These are phyloP conservation scores for Geodia barretti DNA, from an alignment of 37 sponge, comb jelly and placozoan genomes.

Conservation along the genomic window DNA sequence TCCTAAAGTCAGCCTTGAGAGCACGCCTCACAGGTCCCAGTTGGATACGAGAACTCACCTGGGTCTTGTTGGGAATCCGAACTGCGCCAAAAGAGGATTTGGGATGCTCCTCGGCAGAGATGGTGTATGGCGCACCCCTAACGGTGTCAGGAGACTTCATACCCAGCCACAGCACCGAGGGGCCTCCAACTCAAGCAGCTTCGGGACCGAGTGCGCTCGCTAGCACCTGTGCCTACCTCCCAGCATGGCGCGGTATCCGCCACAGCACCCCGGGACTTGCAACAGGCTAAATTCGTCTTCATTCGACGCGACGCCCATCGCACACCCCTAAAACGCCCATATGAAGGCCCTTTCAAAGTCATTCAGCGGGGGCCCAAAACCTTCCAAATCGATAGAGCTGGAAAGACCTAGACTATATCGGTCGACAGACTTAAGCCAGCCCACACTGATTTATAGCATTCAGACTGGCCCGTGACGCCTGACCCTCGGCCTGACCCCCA, in stretches of 20 bases:
- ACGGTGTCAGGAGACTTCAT: constrained; percentile 27
- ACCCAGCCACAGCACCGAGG: not conserved
- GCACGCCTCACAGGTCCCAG: constrained; percentile 18
- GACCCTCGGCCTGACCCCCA: not conserved
- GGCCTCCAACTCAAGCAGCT: constrained; percentile 13
- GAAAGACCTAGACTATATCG: constrained; percentile 10
- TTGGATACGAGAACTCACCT: constrained; percentile 35
- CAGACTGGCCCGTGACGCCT: not conserved
- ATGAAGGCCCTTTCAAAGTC: constrained; percentile 22
- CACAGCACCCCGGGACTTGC: constrained; percentile 11
- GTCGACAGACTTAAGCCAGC: constrained; percentile 33
- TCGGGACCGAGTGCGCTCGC: not conserved
- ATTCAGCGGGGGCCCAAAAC: not conserved
- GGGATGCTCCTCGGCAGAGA: constrained; percentile 18
- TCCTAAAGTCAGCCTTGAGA: constrained; percentile 27
- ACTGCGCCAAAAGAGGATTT: constrained; percentile 39
- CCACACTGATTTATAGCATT: not conserved
- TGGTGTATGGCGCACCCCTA: constrained; percentile 34
- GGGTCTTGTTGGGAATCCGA: constrained; percentile 35
- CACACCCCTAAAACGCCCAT: constrained; percentile 27
- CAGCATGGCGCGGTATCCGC: constrained; percentile 6
- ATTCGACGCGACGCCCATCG: constrained; percentile 24
- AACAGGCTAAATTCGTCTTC: constrained; percentile 23
- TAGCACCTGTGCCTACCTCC: constrained; percentile 9
- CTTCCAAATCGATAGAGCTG: constrained; percentile 2